phyloP scores from a whole-genome alignment of 2,888 invertebrate genomes.

The Harpalus rufipes region DNA sequence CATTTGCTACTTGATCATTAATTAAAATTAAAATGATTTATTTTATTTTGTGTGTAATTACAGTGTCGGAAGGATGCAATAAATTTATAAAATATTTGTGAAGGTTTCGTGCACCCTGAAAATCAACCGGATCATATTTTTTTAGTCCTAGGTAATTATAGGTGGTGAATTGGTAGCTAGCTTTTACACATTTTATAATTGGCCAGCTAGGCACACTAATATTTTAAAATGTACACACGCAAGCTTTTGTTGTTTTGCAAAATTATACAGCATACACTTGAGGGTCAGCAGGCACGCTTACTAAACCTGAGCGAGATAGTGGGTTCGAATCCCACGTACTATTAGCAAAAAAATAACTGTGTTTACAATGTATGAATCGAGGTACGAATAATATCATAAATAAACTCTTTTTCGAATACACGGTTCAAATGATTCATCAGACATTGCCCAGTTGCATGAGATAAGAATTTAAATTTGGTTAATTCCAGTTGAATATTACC shows the following conservation, averaged over 20 bases:
- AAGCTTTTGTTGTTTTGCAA: constrained; percentile 6
- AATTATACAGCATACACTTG: background rate
- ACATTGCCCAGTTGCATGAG: too few species aligned
- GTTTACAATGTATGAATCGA: too few species aligned
- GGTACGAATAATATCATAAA: too few species aligned
- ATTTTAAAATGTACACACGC: constrained; percentile 40
- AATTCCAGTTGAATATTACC: too few species aligned
- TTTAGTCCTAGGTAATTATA: constrained; percentile 56
- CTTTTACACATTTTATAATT: constrained; percentile 47
- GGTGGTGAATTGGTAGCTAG: constrained; percentile 53
- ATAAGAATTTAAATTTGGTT: too few species aligned
- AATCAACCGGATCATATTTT: constrained; percentile 19
- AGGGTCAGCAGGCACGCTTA: background rate
- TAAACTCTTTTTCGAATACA: too few species aligned
- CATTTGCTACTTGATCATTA: constrained; percentile 50
- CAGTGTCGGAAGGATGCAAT: constrained; percentile 53
- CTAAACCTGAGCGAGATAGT: background rate
- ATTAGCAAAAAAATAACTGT: background rate
- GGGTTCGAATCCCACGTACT: background rate
- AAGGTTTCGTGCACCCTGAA: constrained; percentile 30
- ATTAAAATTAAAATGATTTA: constrained; percentile 38
- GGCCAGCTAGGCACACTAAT: constrained; percentile 11
- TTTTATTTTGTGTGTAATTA: constrained; percentile 44
- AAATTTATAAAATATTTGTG: constrained; percentile 52
- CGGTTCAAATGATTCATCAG: too few species aligned